Evolutionary conservation across 1,140 invertebrate genomes (phyloP).

Genomic region (Macrotrachela quadricornifera): DNA sequence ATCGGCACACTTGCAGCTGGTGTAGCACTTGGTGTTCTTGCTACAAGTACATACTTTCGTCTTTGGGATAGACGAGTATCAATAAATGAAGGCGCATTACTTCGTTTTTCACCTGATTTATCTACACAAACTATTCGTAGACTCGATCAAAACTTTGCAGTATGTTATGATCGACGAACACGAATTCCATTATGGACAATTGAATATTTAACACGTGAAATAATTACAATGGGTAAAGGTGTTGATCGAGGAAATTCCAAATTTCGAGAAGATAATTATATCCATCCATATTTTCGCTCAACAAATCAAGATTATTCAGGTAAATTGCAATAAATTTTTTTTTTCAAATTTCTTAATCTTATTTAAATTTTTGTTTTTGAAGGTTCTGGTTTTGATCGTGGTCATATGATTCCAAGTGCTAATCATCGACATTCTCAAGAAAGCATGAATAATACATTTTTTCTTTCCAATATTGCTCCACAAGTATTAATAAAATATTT

Average conservation of each 20-base stretch:
- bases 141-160: too few species aligned
- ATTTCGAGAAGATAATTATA: slow-evolving; percentile 39
- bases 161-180: slow-evolving; percentile 57
- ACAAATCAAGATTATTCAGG: slow-evolving; percentile 65
- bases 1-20: too few species aligned
- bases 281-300: slow-evolving; percentile 65
- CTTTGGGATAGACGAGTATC: too few species aligned
- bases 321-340: slow-evolving; percentile 7
- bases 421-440: slow-evolving; percentile 63
- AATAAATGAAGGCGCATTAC: too few species aligned
- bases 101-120: too few species aligned
- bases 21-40: too few species aligned
- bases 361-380: slow-evolving; percentile 10
- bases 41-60: too few species aligned
- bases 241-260: slow-evolving; percentile 18
- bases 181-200: slow-evolving; percentile 83
- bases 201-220: slow-evolving; percentile 67
- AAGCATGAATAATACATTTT: slow-evolving; percentile 72
- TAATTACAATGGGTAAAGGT: slow-evolving; percentile 44
- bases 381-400: slow-evolving; percentile 72
- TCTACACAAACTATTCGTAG: too few species aligned
- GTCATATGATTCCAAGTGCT: slow-evolving; percentile 88
- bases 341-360: neutral
- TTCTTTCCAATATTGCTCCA: slow-evolving; percentile 78
- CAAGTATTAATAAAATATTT: slow-evolving; percentile 32